Percentiles rank a stretch among this genome's conserved stretches.
These are phyloP conservation scores for Proterorhinus semilunaris DNA, from an alignment of 2,113 vertebrate genomes.

Conservation along the genomic window DNA sequence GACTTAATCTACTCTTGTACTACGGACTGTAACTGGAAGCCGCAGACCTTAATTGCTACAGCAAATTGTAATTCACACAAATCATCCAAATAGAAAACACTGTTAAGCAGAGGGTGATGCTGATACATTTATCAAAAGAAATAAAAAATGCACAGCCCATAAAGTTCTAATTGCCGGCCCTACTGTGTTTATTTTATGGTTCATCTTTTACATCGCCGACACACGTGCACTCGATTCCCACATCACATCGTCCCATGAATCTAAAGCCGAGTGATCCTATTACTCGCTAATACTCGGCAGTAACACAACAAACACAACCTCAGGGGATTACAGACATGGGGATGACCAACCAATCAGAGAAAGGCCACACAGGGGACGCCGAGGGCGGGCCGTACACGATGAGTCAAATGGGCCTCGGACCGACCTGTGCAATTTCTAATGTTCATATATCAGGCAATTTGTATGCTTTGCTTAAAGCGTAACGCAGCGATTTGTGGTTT, in stretches of 20 bases:
- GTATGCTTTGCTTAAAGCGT: too few species aligned
- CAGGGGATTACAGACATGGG: background rate
- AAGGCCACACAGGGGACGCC: background rate
- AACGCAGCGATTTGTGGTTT: too few species aligned
- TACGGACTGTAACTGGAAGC: background rate
- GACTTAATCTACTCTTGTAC: background rate
- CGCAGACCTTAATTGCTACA: background rate
- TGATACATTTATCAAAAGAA: too few species aligned
- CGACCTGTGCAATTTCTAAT: background rate
- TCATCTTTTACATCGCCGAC: background rate
- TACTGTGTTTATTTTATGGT: background rate
- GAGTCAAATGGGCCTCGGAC: background rate
- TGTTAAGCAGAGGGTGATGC: too few species aligned
- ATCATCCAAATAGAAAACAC: too few species aligned
- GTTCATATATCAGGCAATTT: too few species aligned
- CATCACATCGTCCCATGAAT: background rate
- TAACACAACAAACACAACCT: background rate
- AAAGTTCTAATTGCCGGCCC: background rate
- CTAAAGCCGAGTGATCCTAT: constrained; percentile 1
- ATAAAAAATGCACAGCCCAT: too few species aligned
- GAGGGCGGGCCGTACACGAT: background rate
- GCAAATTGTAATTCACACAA: too few species aligned
- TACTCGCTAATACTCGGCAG: background rate
- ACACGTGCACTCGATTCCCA: background rate
- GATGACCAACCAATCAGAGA: background rate